These are phyloP conservation scores for Cacatua alba DNA, from an alignment of 2,113 vertebrate genomes.

Conservation along the genomic window DNA sequence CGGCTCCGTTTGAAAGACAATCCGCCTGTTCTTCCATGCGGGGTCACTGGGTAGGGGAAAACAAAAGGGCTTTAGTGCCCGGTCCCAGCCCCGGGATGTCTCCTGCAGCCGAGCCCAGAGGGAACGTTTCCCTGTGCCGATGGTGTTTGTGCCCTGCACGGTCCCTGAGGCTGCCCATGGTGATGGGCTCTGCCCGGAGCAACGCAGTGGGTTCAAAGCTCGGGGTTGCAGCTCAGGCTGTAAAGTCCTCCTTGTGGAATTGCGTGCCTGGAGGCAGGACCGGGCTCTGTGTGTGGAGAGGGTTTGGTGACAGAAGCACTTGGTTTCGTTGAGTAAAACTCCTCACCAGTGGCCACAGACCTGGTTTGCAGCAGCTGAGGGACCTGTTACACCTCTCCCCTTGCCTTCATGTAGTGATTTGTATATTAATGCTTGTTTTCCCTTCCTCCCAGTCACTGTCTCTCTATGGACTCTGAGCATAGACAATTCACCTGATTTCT, in stretches of 20 bases:
- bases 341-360: accelerated
- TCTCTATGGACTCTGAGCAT: accelerated
- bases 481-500: accelerated
- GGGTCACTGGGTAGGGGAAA: slow-evolving; percentile 5
- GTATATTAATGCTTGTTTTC: neutral
- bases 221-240: neutral
- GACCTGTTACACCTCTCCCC: accelerated
- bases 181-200: neutral
- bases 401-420: accelerated
- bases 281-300: accelerated
- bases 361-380: accelerated
- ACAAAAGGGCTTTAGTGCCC: slow-evolving; percentile 17
- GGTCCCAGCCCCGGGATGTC: neutral
- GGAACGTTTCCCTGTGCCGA: neutral
- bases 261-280: neutral
- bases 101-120: accelerated
- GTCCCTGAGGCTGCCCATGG: neutral
- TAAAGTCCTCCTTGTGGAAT: neutral
- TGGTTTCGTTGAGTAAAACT: neutral
- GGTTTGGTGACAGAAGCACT: accelerated
- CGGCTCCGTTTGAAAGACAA: slow-evolving; percentile 52
- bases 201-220: neutral
- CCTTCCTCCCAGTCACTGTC: accelerated
- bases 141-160: neutral
- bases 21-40: neutral